Evolutionary conservation across 2,888 invertebrate genomes (phyloP), one percentile per base, ranked within the genome.

Genomic region (Melolontha melolontha): DNA sequence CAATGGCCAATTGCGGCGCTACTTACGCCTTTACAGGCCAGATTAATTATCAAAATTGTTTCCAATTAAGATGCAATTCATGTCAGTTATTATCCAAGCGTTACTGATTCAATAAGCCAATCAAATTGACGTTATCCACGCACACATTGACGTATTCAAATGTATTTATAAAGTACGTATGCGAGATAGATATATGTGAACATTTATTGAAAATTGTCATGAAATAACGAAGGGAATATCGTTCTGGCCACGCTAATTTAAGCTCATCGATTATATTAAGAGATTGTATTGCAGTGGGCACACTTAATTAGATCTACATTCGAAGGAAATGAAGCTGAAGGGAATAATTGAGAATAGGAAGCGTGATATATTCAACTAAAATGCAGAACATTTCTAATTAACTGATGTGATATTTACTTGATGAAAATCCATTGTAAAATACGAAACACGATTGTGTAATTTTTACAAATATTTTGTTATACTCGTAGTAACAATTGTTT

Each of bases 1-100:
- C 84, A 84, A 84, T 84, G 79, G 67, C 81, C 82, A 82, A 83
- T 83, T 83, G 82, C 79, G 77, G 77, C 76, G 78, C 80, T 79
- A 80, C 80, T 81, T 81, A 80, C 80, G 79, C 80, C 75, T 77
- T 78, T 76, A 75, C 75, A 79, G 82, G 80, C 82, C 80, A 79
- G 82, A 82, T 83, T 84, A 84, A 84, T 84, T 84, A 82, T 81
- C 82, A 78, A 85, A 86, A 85, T 85, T 85, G 85, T 84, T 84
- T 79, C 84, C 85, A 85, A 85, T 86, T 85, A 86, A 84, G 84
- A 83, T 81, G 84, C 84, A 83, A 85, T 86, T 85, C 85, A 85
- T 79, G 81, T 77, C 76, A 77, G 76, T 77, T 77, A 81, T 81
- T 81, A 81, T 79, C 76, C 77, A 72, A 76, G 77, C 78, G 72